phyloP scores from a whole-genome alignment of 37 sponge, comb jelly and placozoan genomes.

The Chondrilla cf. caribensis region DNA sequence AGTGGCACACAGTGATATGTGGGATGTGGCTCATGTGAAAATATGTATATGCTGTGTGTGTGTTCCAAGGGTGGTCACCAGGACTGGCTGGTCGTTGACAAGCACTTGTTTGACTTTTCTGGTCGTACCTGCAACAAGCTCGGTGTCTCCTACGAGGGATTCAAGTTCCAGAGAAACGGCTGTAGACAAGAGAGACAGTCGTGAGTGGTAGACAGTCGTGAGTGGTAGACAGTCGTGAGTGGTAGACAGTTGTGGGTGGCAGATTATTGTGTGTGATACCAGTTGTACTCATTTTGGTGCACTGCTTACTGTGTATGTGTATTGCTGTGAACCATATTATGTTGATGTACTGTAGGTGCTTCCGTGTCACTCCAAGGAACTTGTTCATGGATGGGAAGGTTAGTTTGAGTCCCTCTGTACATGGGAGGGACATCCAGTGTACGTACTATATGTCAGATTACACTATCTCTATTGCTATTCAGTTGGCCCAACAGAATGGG shows the following conservation, averaged over 20 bases:
- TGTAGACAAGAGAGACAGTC: conserved; percentile 52
- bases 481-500: too few relatives aligned
- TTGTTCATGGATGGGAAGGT: conserved; percentile 43
- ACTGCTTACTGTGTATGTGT: neutral
- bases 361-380: conserved; percentile 34
- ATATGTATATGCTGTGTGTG: too few relatives aligned
- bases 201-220: conserved; percentile 50
- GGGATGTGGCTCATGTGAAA: neutral
- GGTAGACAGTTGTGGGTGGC: conserved; percentile 31
- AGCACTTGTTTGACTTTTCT: conserved; percentile 52
- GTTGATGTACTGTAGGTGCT: conserved; percentile 26
- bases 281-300: too few relatives aligned
- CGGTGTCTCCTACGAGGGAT: conserved; percentile 39
- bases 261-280: too few relatives aligned
- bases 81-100: conserved; percentile 72
- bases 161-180: conserved; percentile 40
- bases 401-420: neutral
- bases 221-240: conserved; percentile 47
- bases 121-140: conserved; percentile 63
- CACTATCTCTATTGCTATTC: neutral
- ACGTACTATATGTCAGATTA: too few relatives aligned
- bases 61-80: conserved; percentile 50
- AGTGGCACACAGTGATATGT: neutral
- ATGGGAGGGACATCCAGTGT: neutral
- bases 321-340: neutral